phyloP scores from a whole-genome alignment of 1,140 invertebrate species.

The Hyposmocoma kahamanoa region DNA sequence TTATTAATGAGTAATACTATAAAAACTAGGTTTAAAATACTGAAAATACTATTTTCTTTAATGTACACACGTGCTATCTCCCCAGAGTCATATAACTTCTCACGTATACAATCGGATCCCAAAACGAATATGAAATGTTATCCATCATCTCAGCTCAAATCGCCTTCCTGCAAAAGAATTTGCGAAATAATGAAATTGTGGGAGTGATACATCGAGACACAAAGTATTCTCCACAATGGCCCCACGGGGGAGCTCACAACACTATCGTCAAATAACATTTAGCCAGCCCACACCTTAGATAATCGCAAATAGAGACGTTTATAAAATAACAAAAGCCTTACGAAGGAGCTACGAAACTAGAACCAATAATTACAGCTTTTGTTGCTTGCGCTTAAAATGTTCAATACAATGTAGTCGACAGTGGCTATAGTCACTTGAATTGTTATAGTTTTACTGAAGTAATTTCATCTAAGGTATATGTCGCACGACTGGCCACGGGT shows the following conservation, averaged over 20 bases:
- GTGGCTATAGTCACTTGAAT: slow-evolving; percentile 22
- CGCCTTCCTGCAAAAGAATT: slow-evolving; percentile 53
- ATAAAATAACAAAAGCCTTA: slow-evolving; percentile 38
- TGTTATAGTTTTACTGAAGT: slow-evolving; percentile 27
- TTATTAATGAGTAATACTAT: too few relatives aligned
- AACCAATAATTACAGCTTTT: slow-evolving; percentile 67
- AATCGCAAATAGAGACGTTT: slow-evolving; percentile 72
- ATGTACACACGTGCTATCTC: slow-evolving; percentile 15
- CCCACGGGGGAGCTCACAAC: slow-evolving; percentile 59
- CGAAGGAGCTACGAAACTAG: slow-evolving; percentile 54
- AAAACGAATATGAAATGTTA: slow-evolving; percentile 34
- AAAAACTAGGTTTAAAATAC: too few relatives aligned
- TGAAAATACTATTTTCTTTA: too few relatives aligned
- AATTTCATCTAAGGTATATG: too few relatives aligned
- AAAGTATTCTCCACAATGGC: slow-evolving; percentile 49
- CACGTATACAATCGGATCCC: slow-evolving; percentile 27
- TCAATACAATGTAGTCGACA: slow-evolving; percentile 31
- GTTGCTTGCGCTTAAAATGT: slow-evolving; percentile 38
- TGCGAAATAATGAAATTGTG: slow-evolving; percentile 64
- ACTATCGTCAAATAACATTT: slow-evolving; percentile 71
- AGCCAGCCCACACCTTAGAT: slow-evolving; percentile 70
- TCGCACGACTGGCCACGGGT: too few relatives aligned
- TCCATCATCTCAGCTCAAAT: slow-evolving; percentile 52
- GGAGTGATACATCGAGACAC: slow-evolving; percentile 61
- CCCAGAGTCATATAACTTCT: slow-evolving; percentile 61